Evolutionary conservation across 2,797 vertebrate species (phyloP).

Genomic region (Holocentrus rufus): DNA sequence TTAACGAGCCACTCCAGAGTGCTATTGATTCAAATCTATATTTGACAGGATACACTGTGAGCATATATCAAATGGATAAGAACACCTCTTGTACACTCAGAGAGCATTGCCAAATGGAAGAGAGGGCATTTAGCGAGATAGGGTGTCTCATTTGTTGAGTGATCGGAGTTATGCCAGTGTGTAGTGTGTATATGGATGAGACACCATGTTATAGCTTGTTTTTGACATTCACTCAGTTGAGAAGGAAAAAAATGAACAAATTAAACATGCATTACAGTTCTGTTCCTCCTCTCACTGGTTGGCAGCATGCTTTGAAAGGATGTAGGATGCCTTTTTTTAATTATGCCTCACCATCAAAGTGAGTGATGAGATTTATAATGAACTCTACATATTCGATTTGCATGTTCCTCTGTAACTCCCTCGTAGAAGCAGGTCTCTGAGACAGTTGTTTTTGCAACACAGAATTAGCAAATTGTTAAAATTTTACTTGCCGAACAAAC

Average conservation of each 20-base stretch:
- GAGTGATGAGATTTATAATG: slow-evolving; percentile 67
- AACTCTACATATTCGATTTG: slow-evolving; percentile 52
- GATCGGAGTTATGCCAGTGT: slow-evolving; percentile 54
- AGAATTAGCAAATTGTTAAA: slow-evolving; percentile 37
- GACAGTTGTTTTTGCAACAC: slow-evolving; percentile 29
- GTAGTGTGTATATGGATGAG: slow-evolving; percentile 29
- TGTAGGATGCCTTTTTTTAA: slow-evolving; percentile 50
- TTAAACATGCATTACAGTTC: slow-evolving; percentile 55
- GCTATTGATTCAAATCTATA: slow-evolving; percentile 88
- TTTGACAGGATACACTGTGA: slow-evolving; percentile 87
- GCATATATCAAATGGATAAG: slow-evolving; percentile 87
- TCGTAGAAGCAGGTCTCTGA: slow-evolving; percentile 38
- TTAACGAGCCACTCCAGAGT: slow-evolving; percentile 87
- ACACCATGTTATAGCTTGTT: slow-evolving; percentile 36
- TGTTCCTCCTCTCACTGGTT: slow-evolving; percentile 46
- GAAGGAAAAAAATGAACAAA: slow-evolving; percentile 32
- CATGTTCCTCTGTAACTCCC: slow-evolving; percentile 48
- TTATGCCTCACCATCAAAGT: slow-evolving; percentile 59
- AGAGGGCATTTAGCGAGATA: slow-evolving; percentile 69
- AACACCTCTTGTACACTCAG: slow-evolving; percentile 79
- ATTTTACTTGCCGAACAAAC: background rate
- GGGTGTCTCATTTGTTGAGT: slow-evolving; percentile 72
- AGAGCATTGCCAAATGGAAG: slow-evolving; percentile 72
- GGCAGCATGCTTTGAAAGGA: slow-evolving; percentile 41
- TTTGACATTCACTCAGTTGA: slow-evolving; percentile 50